phyloP scores from a whole-genome alignment of 2,113 vertebrate species.

The cattle (Bos taurus) region DNA sequence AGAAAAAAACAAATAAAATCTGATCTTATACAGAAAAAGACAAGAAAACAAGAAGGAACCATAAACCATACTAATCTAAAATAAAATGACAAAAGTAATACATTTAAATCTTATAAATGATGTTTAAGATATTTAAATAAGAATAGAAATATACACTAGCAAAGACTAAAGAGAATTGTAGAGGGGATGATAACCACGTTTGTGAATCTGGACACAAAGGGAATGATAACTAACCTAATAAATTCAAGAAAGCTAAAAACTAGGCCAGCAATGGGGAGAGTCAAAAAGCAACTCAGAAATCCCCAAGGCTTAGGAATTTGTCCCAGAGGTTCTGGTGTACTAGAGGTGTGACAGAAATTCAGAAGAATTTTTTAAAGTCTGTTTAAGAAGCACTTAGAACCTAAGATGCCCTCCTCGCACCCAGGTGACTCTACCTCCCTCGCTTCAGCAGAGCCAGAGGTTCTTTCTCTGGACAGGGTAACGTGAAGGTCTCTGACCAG shows the following conservation, averaged over 20 bases:
- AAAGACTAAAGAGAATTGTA: neutral
- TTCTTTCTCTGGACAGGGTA: neutral
- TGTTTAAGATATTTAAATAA: neutral
- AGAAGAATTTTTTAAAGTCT: neutral
- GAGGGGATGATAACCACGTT: neutral
- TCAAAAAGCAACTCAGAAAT: neutral
- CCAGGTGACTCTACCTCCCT: neutral
- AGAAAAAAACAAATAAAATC: neutral
- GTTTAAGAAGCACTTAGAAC: neutral
- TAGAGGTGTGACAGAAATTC: neutral
- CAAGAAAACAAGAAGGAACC: neutral
- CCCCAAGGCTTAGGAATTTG: neutral
- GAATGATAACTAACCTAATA: neutral
- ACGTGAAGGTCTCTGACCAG: neutral
- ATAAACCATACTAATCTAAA: neutral
- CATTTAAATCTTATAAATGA: neutral
- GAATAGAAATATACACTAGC: neutral
- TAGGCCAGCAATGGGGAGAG: neutral
- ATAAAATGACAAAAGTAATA: neutral
- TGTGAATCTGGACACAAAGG: neutral
- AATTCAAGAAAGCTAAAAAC: neutral
- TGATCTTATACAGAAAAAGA: neutral
- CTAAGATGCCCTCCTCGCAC: neutral
- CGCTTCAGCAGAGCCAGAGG: neutral
- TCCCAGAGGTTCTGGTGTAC: neutral